Evolutionary conservation across 2,797 vertebrate genomes (phyloP), one percentile per base, ranked within the genome.

Genomic region (Clarias laeviceps): DNA sequence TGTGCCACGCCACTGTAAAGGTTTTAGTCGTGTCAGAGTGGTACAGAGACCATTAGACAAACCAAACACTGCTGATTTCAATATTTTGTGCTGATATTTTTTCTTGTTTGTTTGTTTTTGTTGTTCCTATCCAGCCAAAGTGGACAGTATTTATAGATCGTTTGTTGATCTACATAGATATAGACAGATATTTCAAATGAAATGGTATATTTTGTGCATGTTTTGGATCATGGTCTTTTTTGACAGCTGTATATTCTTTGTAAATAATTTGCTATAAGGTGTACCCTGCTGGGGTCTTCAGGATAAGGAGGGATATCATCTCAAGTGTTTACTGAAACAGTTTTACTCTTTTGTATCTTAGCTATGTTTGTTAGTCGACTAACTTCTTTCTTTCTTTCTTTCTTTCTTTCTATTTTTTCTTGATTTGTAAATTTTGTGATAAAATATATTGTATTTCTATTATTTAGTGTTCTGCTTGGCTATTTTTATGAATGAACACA

Each of bases 231-330:
- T 93, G 92, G 92, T 95, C 90, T 91, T 94, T 95, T 94, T 94
- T 92, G 93, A 95, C 92, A 91, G 86, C 90, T 95, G 94, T 96
- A 96, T 93, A 95, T 95, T 93, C 91, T 94, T 80, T 96, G 96
- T 96, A 96, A 95, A 96, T 96, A 96, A 87, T 93, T 90, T 93
- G 91, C 93, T 94, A 89, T 93, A 92, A 92, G 91, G 90, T 54
- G 50, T 94, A 93, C 92, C 93, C 92, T 91, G 86, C 87, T 92
- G 89, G 87, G 83, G 89, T 90, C 87, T 91, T 89, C 88, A 85
- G 89, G 89, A 86, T 89, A 90, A 88, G 87, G 82, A 89, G 90
- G 88, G 89, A 90, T 88, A 90, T 89, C 90, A 88, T 89, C 86
- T 90, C 85, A 90, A 86, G 87, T 90, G 88, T 91, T 93, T 91